Conservation (phyloP, 2,797 vertebrate species). For the Capromys pilorides region DNA sequence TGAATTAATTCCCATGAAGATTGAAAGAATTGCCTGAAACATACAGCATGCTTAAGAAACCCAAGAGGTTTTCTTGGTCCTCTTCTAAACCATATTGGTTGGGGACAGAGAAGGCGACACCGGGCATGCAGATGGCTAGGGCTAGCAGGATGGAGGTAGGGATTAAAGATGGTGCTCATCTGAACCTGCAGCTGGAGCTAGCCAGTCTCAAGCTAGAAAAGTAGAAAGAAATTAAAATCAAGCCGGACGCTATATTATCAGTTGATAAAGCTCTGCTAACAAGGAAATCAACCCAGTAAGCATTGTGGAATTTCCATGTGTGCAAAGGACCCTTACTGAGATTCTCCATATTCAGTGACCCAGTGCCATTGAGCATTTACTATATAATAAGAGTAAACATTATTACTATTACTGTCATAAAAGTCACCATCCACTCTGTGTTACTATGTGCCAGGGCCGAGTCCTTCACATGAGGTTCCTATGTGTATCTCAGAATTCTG, state of each 20-base stretch:
- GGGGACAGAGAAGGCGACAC: background rate
- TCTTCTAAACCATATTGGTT: background rate
- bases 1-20: background rate
- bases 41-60: background rate
- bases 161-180: background rate
- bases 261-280: background rate
- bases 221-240: background rate
- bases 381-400: background rate
- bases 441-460: conserved; percentile 7
- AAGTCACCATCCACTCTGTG: background rate
- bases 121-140: background rate
- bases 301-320: background rate
- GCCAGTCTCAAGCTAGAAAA: background rate
- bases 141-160: background rate
- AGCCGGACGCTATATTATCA: background rate
- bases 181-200: background rate
- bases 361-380: background rate
- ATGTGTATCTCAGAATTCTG: background rate
- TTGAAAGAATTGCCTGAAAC: background rate
- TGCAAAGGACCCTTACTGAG: background rate
- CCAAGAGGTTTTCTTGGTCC: background rate
- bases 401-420: background rate
- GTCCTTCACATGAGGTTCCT: background rate
- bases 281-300: background rate
- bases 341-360: background rate